Base-by-base conservation (phyloP, 2,113 vertebrate species). In the Arenaria interpres region DNA sequence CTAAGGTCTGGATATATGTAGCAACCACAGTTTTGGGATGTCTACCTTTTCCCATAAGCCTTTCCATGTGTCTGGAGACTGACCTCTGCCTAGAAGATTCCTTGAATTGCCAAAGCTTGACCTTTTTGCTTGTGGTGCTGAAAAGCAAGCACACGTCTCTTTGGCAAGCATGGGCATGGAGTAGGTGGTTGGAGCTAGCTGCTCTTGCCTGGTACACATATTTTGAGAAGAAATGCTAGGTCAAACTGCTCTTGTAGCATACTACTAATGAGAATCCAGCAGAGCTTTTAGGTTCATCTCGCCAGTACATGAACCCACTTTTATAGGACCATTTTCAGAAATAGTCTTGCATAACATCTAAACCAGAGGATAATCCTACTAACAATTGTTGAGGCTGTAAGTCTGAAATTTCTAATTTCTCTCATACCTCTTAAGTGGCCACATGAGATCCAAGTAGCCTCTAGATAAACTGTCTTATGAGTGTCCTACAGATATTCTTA, bases 111-210 rank as follows among this genome's bases (percentile, higher is more conserved):
- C 75, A 39, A 50, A 24, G 15, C 16, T 57, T 85, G 45, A 45
- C 14, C 14, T 78, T 92, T 74, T 92, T 78, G 25, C 22, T 10
- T 79, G 48, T 22, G 77, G 45, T 25, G 22, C 7, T 43, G 64
- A 46, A 77, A 83, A 57, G 46, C 12, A 56, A 74, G 56, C 46
- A 46, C 32, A 7, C 18, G 12, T 74, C 43, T 60, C 45, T 54
- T 56, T 1, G 3, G 39, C 60, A 67, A 54, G 9, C 0, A 0
- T 27, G 66, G 23, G 17, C 2, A 1, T 46, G 57, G 16, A 43
- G 30, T 21, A 75, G 56, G 27, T 51, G 48, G 27, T 30, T 4
- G 48, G 43, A 81, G 12, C 39, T 57, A 59, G 33, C 28, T 91
- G 51, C 32, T 81, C 35, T 75, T 71, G 50, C 13, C 25, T 59